Base-by-base conservation (phyloP, 2,113 vertebrate species). In the Tauraco erythrolophus region DNA sequence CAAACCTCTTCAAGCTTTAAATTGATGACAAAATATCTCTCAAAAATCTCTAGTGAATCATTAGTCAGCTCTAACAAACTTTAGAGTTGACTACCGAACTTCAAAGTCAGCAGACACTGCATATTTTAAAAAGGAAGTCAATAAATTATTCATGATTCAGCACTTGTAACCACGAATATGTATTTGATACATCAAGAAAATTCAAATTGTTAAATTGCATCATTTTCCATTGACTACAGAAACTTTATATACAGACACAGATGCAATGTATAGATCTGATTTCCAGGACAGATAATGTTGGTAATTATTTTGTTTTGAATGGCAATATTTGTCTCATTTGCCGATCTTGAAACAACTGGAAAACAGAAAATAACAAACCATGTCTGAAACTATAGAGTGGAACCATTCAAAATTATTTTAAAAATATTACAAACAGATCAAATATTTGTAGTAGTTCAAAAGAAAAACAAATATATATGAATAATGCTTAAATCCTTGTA, bases 31-130 rank as follows among this genome's bases (percentile, higher is more conserved):
- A 62, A 91, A 71, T 95, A 77, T 68, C 56, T 82, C 70, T 74
- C 64, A 83, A 79, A 96, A 97, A 97, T 91, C 94, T 83, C 84
- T 89, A 51, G 82, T 41, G 97, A 96, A 95, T 91, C 91, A 96
- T 94, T 91, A 97, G 80, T 96, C 84, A 92, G 87, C 51, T 76
- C 60, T 64, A 88, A 56, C 70, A 97, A 94, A 95, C 66, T 87
- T 92, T 54, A 27, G 74, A 89, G 68, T 86, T 75, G 92, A 77
- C 85, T 82, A 87, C 74, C 71, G 79, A 86, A 97, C 88, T 95
- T 96, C 89, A 95, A 94, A 93, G 81, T 94, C 62, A 71, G 53
- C 57, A 96, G 88, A 94, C 48, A 2, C 72, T 89, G 58, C 45
- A 60, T 65, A 82, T 77, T 79, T 77, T 64, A 70, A 72, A 81